Conservation (phyloP, 2,113 vertebrate genomes). For the Gallinago jamesoni region DNA sequence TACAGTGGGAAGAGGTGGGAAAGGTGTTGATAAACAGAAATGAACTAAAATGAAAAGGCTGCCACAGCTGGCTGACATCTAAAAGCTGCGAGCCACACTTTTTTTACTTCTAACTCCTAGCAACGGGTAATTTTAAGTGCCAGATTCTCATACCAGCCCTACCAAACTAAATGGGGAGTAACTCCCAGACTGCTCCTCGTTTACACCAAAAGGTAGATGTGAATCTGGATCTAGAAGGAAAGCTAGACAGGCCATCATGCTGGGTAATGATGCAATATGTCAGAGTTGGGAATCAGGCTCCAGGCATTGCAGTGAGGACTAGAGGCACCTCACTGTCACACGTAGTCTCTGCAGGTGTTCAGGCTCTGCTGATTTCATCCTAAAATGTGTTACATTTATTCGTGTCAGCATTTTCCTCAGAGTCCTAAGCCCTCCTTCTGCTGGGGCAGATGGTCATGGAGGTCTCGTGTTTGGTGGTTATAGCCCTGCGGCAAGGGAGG, state of each 20-base stretch:
- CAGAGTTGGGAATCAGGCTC: background rate
- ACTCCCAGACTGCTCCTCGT: background rate
- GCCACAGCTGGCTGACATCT: background rate
- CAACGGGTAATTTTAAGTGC: background rate
- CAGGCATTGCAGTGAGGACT: background rate
- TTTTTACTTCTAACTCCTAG: background rate
- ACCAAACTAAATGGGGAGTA: background rate
- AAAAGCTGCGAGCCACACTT: background rate
- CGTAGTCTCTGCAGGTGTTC: background rate
- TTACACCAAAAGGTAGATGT: background rate
- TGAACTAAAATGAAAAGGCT: background rate
- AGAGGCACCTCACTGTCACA: background rate
- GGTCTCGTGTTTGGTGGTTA: background rate
- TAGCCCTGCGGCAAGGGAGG: background rate
- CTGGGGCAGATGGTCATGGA: background rate
- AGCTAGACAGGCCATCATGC: background rate
- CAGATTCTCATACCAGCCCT: background rate
- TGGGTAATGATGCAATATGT: background rate
- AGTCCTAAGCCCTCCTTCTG: background rate
- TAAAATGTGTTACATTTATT: background rate
- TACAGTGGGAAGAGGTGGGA: background rate
- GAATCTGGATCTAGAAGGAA: background rate
- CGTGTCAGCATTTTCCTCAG: background rate
- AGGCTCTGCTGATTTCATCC: background rate
- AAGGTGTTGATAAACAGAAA: constrained; percentile 35